Percentiles rank a stretch among this genome's conserved stretches.
Conservation (phyloP, 2,888 invertebrate genomes). For the Serrognathus titanus region DNA sequence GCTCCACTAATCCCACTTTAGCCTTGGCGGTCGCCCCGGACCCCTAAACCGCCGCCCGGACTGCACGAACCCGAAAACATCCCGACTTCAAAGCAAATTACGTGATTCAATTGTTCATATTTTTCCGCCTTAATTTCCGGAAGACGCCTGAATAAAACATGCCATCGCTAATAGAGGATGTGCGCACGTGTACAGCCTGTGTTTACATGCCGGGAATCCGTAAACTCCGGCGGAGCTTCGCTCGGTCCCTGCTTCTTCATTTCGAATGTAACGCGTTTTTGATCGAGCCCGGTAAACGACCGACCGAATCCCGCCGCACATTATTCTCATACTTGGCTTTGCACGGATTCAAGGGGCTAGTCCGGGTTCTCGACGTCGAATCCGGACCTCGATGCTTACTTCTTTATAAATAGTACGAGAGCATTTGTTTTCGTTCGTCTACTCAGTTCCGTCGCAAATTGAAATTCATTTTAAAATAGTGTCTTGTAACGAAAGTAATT, state of each 20-base stretch:
- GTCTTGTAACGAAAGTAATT: no score
- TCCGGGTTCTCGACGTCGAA: conserved; percentile 34
- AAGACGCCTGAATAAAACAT: no score
- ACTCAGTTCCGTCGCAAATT: no score
- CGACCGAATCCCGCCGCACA: conserved; percentile 32
- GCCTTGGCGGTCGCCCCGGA: conserved; percentile 61
- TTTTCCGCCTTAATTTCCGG: no score
- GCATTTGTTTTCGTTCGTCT: no score
- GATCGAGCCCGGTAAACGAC: conserved; percentile 43
- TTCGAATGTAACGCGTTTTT: conserved; percentile 47
- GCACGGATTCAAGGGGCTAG: conserved; percentile 34
- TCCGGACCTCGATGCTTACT: conserved; percentile 20
- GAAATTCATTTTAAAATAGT: no score
- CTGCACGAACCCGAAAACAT: conserved; percentile 3
- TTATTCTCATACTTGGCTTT: conserved; percentile 39
- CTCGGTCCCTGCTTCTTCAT: conserved; percentile 43
- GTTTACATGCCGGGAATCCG: conserved; percentile 32
- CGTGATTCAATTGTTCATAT: background rate
- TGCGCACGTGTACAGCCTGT: conserved; percentile 5
- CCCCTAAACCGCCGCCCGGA: conserved; percentile 51
- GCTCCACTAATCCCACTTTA: conserved; percentile 68
- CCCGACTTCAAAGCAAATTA: conserved; percentile 19
- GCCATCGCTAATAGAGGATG: background rate
- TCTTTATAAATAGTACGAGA: conserved; percentile 1
- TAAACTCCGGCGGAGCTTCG: conserved; percentile 35